Conservation (phyloP, 2,888 invertebrate genomes). For the Callinectes sapidus region DNA sequence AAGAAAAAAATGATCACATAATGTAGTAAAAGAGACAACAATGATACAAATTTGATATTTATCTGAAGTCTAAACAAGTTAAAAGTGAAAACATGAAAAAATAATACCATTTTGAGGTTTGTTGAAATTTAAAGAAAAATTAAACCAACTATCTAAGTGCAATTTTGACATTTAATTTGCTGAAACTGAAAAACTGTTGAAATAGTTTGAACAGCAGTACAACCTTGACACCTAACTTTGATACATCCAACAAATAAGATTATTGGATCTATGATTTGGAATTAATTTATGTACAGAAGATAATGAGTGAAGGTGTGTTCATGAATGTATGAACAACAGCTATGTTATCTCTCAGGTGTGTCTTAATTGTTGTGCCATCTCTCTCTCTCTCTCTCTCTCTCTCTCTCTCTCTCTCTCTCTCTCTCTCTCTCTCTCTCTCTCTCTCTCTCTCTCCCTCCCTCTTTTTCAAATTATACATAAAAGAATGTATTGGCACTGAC, state of each 20-base stretch:
- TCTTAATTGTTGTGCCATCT: background rate
- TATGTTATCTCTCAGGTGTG: background rate
- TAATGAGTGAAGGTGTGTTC: background rate
- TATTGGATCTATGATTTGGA: background rate
- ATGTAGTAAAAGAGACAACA: background rate
- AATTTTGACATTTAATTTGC: background rate
- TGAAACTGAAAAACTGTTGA: background rate
- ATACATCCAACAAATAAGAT: slow-evolving; percentile 3
- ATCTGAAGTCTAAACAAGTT: background rate
- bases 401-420: slow-evolving; percentile 1
- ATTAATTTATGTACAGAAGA: background rate
- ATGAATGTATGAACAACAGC: slow-evolving; percentile 27
- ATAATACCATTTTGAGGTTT: background rate
- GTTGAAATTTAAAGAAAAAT: background rate
- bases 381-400: background rate
- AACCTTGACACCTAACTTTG: slow-evolving; percentile 2
- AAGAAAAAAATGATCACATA: background rate
- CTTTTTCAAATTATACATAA: background rate
- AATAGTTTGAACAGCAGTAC: background rate
- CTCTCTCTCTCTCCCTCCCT: background rate
- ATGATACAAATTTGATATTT: background rate
- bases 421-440: slow-evolving; percentile 1
- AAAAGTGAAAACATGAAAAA: no score
- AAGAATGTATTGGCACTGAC: slow-evolving; percentile 18
- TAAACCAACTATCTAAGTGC: background rate